Base-by-base conservation (phyloP, 2,797 vertebrate species). In the Corythornis leucogaster region DNA sequence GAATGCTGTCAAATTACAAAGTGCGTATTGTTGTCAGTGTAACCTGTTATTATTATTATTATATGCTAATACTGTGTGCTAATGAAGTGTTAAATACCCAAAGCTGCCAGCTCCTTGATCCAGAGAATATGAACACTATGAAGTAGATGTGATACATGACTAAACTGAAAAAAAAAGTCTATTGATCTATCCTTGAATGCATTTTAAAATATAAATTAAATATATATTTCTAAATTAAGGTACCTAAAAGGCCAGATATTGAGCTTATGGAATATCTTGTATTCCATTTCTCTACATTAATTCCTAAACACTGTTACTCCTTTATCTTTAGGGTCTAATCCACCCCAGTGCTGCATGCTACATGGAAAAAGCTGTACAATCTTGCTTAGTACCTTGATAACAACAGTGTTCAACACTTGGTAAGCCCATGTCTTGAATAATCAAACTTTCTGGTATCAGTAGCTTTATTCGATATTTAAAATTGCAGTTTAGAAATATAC, bases 401-500 rank as follows among this genome's bases (percentile, higher is more conserved):
- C 59, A 91, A 91, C 20, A 88, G 45, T 14, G 10, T 76, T 88
- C 77, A 77, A 59, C 80, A 68, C 51, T 90, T 77, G 8, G 45
- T 80, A 92, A 93, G 70, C 90, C 88, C 84, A 50, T 28, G 90
- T 90, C 91, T 91, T 82, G 75, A 91, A 86, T 94, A 96, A 94
- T 94, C 91, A 90, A 80, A 89, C 78, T 92, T 94, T 85, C 70
- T 92, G 90, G 80, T 90, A 95, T 92, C 84, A 75, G 76, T 91
- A 86, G 81, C 83, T 54, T 94, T 95, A 92, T 90, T 95, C 95
- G 90, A 96, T 93, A 96, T 96, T 96, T 94, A 96, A 95, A 95
- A 94, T 92, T 80, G 87, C 57, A 54, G 73, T 83, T 66, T 61
- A 94, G 85, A 94, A 80, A 95, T 87, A 61, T 68, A 74, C 73